Base-by-base conservation (phyloP, 1,140 invertebrate species). In the Thaumetopoea pityocampa region DNA sequence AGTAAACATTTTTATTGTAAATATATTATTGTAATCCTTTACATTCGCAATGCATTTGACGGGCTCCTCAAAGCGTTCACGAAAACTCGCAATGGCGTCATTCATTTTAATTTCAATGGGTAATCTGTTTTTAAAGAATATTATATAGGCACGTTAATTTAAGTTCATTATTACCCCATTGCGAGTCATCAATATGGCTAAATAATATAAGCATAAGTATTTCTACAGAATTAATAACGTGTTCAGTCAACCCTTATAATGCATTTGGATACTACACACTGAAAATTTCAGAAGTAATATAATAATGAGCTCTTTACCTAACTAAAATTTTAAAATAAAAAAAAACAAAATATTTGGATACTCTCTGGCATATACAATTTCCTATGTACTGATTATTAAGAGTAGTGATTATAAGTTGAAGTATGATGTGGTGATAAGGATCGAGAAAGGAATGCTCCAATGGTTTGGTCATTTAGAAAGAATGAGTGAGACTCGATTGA, bases 1-100 rank as follows among this genome's bases (percentile, higher is more conserved):
- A 82, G 69, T 82, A 82, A 82, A 82, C 76, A 78, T 82, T 80
- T 73, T 78, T 80, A 77, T 76, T 82, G 73, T 78, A 82, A 80
- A 82, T 82, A 80, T 72, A 74, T 80, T 82, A 80, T 80, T 82
- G 71, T 80, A 77, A 72, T 58, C 59, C 62, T 53, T 77, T 74
- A 67, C 61, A 69, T 55, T 69, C 59, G 69, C 71, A 58, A 72
- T 68, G 67, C 56, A 62, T 49, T 62, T 57, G 32, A 56, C 57
- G 58, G n/a, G 54, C 51, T 57, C 56, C 44, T 44, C 51, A 47
- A 66, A 68, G 57, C 60, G 17, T 59, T 53, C 35, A 11, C 11
- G 23, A 30, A 54, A 61, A 38, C 44, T 56, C 42, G 23, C 35
- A 36, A 51, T 52, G 34, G 43, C 33, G 22, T 49, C 23, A 20